Percentiles rank a stretch among this genome's conserved stretches.
These are phyloP conservation scores for Montipora cactus DNA, from an alignment of 64 coral and sea anemone species.

Conservation along the genomic window DNA sequence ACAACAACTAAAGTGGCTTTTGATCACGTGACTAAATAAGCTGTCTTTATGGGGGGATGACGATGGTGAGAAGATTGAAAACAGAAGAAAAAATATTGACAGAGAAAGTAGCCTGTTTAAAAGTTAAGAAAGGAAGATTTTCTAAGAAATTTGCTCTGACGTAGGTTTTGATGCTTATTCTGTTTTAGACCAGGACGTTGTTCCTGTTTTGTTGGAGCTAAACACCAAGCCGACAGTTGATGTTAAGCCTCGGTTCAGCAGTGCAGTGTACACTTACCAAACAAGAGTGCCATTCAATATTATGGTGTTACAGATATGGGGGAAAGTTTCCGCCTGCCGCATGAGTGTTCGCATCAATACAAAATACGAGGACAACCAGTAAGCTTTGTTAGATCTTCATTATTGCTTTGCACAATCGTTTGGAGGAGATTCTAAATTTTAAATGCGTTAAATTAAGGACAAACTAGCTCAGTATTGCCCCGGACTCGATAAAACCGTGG, in stretches of 20 bases:
- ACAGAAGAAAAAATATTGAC: too few species aligned
- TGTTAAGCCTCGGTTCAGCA: conserved; percentile 13
- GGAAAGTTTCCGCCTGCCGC: conserved; percentile 24
- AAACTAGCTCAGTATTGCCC: too few species aligned
- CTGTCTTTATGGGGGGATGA: too few species aligned
- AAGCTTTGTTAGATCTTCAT: neutral
- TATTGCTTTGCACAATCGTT: neutral
- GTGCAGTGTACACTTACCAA: conserved; percentile 46
- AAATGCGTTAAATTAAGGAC: too few species aligned
- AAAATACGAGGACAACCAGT: conserved; percentile 1
- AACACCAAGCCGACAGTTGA: neutral
- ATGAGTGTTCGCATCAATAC: conserved; percentile 33
- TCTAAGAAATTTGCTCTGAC: too few species aligned
- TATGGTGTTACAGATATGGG: conserved; percentile 50
- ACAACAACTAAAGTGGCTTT: too few species aligned
- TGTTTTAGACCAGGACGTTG: conserved; percentile 28
- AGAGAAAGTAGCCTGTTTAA: too few species aligned
- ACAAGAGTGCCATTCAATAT: conserved; percentile 47
- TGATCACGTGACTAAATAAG: too few species aligned
- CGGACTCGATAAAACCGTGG: too few species aligned
- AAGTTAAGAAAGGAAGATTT: too few species aligned
- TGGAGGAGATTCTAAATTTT: too few species aligned
- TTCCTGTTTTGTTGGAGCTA: conserved; percentile 14
- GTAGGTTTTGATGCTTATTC: neutral
- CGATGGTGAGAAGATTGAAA: neutral